Conservation (phyloP, 2,888 invertebrate genomes). For the Alviniconcha strummeri region DNA sequence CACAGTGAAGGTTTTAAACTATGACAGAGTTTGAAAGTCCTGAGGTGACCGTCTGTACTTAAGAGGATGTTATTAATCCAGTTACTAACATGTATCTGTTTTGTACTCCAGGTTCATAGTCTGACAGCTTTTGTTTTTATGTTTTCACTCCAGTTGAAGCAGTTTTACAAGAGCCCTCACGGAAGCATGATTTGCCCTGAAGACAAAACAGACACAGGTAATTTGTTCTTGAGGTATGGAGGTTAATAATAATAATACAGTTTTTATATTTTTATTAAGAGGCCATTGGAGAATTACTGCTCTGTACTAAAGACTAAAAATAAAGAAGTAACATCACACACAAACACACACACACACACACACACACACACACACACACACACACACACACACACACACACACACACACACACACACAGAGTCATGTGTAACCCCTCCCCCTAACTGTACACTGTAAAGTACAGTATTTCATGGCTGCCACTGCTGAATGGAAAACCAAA, state of each 20-base stretch:
- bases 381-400: not conserved
- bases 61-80: no score
- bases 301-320: not conserved
- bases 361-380: not conserved
- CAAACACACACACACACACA: not conserved
- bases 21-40: no score
- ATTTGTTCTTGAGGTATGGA: no score
- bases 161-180: slow-evolving; percentile 4
- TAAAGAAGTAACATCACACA: not conserved
- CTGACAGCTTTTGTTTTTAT: no score
- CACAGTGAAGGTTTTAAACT: no score
- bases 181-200: slow-evolving; percentile 19
- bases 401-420: not conserved
- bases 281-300: not conserved
- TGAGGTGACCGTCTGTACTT: no score
- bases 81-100: no score
- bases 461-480: not conserved
- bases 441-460: not conserved
- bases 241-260: not conserved
- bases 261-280: not conserved
- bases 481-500: not conserved
- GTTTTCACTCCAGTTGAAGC: slow-evolving; percentile 5
- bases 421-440: not conserved
- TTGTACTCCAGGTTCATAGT: no score
- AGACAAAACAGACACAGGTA: slow-evolving; percentile 37